These are phyloP conservation scores for Sinhomidia bicolor DNA, from an alignment of 2,888 invertebrate genomes.

Conservation along the genomic window DNA sequence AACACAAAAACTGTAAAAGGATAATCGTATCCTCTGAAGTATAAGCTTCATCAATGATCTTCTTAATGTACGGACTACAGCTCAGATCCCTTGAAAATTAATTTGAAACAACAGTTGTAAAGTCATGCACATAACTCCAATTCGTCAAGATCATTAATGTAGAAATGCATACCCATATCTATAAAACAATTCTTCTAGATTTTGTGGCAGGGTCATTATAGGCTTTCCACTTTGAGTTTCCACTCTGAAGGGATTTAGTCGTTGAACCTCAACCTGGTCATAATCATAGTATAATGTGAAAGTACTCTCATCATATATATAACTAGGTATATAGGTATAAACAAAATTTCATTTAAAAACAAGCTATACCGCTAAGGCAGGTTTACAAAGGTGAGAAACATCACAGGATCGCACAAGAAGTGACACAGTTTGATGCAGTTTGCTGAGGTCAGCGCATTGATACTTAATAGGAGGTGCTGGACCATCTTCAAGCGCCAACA, in stretches of 20 bases:
- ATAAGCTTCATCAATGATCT: conserved; percentile 96
- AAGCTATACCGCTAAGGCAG: conserved; percentile 62
- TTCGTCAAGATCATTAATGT: background rate
- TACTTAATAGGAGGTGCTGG: conserved; percentile 96
- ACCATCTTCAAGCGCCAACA: conserved; percentile 95
- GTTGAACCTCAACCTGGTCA: conserved; percentile 49
- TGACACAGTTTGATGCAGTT: conserved; percentile 95
- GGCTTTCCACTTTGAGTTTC: conserved; percentile 72
- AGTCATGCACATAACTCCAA: background rate
- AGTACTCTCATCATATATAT: background rate
- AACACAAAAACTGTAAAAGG: conserved; percentile 95
- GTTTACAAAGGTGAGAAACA: conserved; percentile 90
- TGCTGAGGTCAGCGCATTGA: conserved; percentile 96
- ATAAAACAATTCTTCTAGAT: conserved; percentile 74
- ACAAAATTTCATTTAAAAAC: background rate
- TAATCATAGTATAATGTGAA: background rate
- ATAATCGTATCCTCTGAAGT: conserved; percentile 95
- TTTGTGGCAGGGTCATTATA: conserved; percentile 74
- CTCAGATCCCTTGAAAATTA: conserved; percentile 55
- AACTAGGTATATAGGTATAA: too few relatives aligned
- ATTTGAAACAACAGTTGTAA: background rate
- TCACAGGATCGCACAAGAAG: conserved; percentile 96
- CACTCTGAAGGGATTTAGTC: conserved; percentile 77
- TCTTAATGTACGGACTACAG: conserved; percentile 91
- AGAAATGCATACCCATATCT: conserved; percentile 72